Evolutionary conservation across 2,888 invertebrate genomes (phyloP).

Genomic region (Bedellia somnulentella): DNA sequence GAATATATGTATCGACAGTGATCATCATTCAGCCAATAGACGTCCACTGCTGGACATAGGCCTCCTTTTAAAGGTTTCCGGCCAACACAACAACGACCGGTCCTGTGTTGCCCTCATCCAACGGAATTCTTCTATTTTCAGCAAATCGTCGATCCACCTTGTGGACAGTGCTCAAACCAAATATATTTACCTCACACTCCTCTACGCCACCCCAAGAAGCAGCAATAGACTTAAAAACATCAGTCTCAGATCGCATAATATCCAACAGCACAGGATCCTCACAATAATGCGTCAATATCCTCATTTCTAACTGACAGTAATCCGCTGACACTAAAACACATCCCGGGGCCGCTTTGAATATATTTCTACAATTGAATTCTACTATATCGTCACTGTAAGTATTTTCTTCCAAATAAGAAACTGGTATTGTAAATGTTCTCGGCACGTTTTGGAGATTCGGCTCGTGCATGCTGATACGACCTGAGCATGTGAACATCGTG

Average conservation of each 20-base stretch:
- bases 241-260: constrained; percentile 68
- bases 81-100: too few species aligned
- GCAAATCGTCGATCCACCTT: too few species aligned
- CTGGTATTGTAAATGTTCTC: constrained; percentile 73
- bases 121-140: too few species aligned
- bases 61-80: too few species aligned
- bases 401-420: constrained; percentile 20
- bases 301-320: constrained; percentile 94
- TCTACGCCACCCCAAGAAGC: constrained; percentile 77
- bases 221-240: constrained; percentile 85
- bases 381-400: constrained; percentile 22
- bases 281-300: constrained; percentile 90
- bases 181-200: constrained; percentile 59
- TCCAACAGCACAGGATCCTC: constrained; percentile 69
- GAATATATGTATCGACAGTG: too few species aligned
- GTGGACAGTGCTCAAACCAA: too few species aligned
- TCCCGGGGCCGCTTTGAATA: constrained; percentile 65
- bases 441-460: constrained; percentile 93
- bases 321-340: constrained; percentile 84
- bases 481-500: constrained; percentile 71
- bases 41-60: too few species aligned
- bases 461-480: constrained; percentile 88
- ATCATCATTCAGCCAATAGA: too few species aligned
- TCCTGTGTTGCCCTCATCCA: too few species aligned
- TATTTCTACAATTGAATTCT: constrained; percentile 68